Conservation (phyloP, 2,113 vertebrate genomes). For the Pungitius pungitius region DNA sequence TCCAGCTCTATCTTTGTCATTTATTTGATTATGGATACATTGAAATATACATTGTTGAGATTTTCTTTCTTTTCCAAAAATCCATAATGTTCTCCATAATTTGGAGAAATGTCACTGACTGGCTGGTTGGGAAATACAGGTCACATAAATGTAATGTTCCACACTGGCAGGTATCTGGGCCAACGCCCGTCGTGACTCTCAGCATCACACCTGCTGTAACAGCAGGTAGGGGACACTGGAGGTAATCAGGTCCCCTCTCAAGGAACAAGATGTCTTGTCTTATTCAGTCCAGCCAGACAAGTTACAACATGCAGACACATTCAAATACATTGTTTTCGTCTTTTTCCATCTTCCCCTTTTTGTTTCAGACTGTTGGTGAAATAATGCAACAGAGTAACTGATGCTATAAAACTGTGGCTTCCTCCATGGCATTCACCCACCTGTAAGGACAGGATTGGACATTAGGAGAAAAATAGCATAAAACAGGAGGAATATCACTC, state of each 20-base stretch:
- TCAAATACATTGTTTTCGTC: conserved; percentile 6
- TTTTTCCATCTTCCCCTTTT: conserved; percentile 6
- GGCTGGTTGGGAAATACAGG: conserved; percentile 41
- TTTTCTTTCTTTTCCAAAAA: conserved; percentile 8
- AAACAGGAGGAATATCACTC: neutral
- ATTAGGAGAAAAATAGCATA: conserved; percentile 13
- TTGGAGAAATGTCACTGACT: conserved; percentile 16
- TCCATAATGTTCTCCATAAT: neutral
- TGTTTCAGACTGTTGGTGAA: conserved; percentile 32
- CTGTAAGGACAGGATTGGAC: conserved; percentile 71
- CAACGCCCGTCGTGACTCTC: conserved; percentile 40
- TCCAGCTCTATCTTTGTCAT: neutral
- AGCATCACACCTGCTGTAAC: conserved; percentile 68
- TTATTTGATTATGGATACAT: neutral
- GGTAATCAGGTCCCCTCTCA: conserved; percentile 57
- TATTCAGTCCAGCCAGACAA: conserved; percentile 24
- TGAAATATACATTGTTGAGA: neutral
- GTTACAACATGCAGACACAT: conserved; percentile 36
- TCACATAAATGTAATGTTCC: conserved; percentile 38
- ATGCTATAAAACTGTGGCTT: conserved; percentile 95
- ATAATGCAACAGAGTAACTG: conserved; percentile 26
- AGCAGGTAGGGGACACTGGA: conserved; percentile 50
- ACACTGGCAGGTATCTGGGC: conserved; percentile 63
- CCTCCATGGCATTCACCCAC: conserved; percentile 96
- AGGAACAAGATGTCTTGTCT: conserved; percentile 53